A percentile compares a stretch with the other conserved stretches of the same genome.
Conservation (phyloP, 2,113 vertebrate genomes). For the Protomyctophum bolini region DNA sequence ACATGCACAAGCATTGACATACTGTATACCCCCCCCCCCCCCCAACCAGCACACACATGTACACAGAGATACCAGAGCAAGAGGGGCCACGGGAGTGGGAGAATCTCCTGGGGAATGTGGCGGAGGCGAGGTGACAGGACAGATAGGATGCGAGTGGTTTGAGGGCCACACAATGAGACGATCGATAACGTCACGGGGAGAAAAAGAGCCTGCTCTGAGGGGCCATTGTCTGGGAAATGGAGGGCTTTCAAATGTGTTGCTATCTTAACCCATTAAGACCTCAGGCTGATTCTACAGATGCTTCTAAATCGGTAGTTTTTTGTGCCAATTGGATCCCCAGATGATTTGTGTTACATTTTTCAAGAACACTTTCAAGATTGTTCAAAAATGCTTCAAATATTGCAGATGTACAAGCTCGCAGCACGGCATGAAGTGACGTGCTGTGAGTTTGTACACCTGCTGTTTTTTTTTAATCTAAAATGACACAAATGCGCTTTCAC, state of each 20-base stretch:
- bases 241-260: slow-evolving; percentile 22
- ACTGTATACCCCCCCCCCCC: neutral
- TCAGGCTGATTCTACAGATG: too few relatives aligned
- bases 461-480: too few relatives aligned
- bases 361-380: too few relatives aligned
- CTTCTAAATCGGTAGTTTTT: too few relatives aligned
- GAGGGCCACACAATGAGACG: slow-evolving; percentile 57
- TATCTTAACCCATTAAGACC: too few relatives aligned
- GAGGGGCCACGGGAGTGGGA: slow-evolving; percentile 49
- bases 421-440: too few relatives aligned
- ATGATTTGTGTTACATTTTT: too few relatives aligned
- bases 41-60: slow-evolving; percentile 8
- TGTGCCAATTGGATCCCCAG: too few relatives aligned
- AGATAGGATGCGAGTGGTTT: slow-evolving; percentile 47
- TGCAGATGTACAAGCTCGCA: too few relatives aligned
- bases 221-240: slow-evolving; percentile 46
- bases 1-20: slow-evolving; percentile 25
- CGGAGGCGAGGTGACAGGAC: slow-evolving; percentile 51
- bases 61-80: slow-evolving; percentile 20
- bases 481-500: too few relatives aligned
- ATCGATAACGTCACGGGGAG: slow-evolving; percentile 62
- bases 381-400: too few relatives aligned
- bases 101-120: slow-evolving; percentile 48
- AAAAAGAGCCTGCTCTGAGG: slow-evolving; percentile 42
- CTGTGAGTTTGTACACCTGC: too few relatives aligned